phyloP scores from a whole-genome alignment of 2,113 vertebrate genomes.

The Equus quagga region DNA sequence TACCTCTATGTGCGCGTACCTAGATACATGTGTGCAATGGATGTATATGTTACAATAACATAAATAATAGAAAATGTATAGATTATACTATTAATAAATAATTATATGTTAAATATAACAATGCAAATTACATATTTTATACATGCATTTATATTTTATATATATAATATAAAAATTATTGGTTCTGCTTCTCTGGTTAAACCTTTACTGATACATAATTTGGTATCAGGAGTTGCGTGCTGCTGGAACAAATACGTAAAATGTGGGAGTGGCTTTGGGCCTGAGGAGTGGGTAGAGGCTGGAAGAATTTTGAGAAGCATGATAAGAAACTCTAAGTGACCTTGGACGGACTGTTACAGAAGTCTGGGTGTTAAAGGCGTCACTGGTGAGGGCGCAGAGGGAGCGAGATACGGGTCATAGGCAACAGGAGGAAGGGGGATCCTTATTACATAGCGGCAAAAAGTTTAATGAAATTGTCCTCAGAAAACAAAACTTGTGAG shows the following conservation, averaged over 20 bases:
- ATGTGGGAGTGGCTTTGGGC: neutral
- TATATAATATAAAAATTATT: neutral
- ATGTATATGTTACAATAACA: neutral
- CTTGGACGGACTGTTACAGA: neutral
- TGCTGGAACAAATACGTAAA: neutral
- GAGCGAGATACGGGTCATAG: rapidly evolving
- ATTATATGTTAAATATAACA: neutral
- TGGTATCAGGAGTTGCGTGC: neutral
- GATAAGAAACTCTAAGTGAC: too few species aligned
- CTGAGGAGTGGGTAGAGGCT: neutral
- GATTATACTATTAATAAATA: neutral
- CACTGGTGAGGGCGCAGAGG: neutral
- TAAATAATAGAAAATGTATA: neutral
- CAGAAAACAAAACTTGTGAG: neutral
- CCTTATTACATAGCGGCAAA: rapidly evolving
- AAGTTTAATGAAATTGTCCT: neutral
- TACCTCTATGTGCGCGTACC: neutral
- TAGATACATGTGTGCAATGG: rapidly evolving
- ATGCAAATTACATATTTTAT: neutral
- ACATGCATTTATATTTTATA: neutral
- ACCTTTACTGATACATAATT: neutral
- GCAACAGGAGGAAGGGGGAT: too few species aligned
- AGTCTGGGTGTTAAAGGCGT: neutral
- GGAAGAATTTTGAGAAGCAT: rapidly evolving
- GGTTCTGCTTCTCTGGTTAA: neutral